These are phyloP conservation scores for Trachelus troglodyta DNA, from an alignment of 2,888 invertebrate genomes.

Conservation along the genomic window DNA sequence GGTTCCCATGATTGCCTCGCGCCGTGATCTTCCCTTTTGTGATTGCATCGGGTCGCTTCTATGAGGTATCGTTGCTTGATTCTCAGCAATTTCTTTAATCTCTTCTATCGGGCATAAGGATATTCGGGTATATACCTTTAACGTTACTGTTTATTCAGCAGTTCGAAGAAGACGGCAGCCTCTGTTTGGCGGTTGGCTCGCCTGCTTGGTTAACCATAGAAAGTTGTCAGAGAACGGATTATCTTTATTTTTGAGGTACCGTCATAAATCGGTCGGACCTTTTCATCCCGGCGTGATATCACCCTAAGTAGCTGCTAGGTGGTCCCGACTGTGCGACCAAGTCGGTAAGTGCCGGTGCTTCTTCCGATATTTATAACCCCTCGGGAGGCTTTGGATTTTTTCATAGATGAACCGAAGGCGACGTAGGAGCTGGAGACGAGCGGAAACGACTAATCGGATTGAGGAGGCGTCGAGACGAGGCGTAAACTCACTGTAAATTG, in stretches of 20 bases:
- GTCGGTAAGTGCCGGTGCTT: background rate
- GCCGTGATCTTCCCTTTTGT: background rate
- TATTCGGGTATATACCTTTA: background rate
- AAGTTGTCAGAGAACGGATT: conserved; percentile 30
- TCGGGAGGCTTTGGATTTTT: background rate
- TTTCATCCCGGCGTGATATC: conserved; percentile 31
- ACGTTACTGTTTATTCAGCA: background rate
- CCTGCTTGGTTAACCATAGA: background rate
- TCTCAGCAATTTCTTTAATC: background rate
- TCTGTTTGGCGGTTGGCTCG: background rate
- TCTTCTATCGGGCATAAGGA: background rate
- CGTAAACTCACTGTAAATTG: background rate
- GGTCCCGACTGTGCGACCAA: conserved; percentile 21
- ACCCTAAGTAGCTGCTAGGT: conserved; percentile 28
- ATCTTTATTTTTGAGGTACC: conserved; percentile 35
- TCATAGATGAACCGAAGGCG: background rate
- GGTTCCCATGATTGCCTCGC: background rate
- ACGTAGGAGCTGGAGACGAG: background rate
- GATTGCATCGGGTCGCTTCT: background rate
- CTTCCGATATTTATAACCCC: background rate
- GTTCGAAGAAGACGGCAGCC: background rate
- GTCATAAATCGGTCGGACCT: conserved; percentile 30
- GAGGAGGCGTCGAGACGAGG: background rate
- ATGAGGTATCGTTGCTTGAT: background rate
- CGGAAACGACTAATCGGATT: background rate